Percentiles rank a stretch among this genome's conserved stretches.
phyloP scores from a whole-genome alignment of 2,888 invertebrate species.

The Taphrorychus bicolor region DNA sequence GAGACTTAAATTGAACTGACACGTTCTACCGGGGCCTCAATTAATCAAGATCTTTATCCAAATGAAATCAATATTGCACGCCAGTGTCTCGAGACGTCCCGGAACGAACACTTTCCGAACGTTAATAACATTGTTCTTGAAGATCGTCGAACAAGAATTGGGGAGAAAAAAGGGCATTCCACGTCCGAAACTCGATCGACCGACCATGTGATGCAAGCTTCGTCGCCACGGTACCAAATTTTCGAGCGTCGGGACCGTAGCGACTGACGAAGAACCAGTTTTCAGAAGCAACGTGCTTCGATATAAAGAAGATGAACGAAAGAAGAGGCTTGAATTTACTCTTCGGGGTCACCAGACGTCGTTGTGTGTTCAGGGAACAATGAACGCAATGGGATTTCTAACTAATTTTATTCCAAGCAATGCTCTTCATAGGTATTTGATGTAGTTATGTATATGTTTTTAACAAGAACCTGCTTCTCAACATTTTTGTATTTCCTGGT shows the following conservation, averaged over 20 bases:
- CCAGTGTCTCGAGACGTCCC: constrained; percentile 9
- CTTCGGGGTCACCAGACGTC: constrained; percentile 12
- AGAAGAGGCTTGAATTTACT: constrained; percentile 22
- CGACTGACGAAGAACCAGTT: constrained; percentile 26
- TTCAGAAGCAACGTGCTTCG: constrained; percentile 26
- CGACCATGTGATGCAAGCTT: neutral
- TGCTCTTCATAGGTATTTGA: no score
- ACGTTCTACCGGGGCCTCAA: constrained; percentile 36
- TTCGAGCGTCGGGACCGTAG: neutral
- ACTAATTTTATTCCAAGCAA: neutral
- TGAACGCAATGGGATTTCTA: neutral
- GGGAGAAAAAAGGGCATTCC: neutral
- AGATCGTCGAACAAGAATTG: neutral
- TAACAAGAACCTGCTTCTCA: no score
- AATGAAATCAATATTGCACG: constrained; percentile 37
- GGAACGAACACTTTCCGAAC: neutral
- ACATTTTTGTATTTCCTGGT: no score
- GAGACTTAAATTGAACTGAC: constrained; percentile 40
- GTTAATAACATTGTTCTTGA: neutral
- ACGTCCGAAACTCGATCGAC: neutral
- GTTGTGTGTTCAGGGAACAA: neutral
- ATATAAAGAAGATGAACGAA: constrained; percentile 25
- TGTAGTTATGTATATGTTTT: no score
- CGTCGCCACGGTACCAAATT: neutral
- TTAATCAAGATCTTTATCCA: constrained; percentile 42